Percentiles rank a stretch among this genome's conserved stretches.
phyloP scores from a whole-genome alignment of 2,888 invertebrate genomes.

The Hirtodrosophila alboralis region DNA sequence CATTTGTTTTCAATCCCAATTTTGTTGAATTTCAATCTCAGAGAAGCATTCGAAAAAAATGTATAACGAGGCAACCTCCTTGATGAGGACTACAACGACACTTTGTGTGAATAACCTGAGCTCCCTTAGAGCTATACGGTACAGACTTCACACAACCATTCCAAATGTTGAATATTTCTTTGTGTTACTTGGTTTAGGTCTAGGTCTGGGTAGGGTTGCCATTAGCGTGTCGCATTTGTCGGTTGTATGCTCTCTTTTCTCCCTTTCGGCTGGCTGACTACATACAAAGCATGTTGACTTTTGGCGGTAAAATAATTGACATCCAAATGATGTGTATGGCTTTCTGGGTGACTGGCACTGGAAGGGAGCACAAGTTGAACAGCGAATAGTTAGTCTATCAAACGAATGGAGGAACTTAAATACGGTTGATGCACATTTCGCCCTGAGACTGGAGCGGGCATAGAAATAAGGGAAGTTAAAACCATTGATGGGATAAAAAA shows the following conservation, averaged over 20 bases:
- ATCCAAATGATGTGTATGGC: constrained; percentile 46
- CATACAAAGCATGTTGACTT: constrained; percentile 40
- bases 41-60: constrained; percentile 2
- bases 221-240: background rate
- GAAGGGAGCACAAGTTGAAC: constrained; percentile 22
- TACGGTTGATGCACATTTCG: background rate
- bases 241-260: background rate
- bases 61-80: constrained; percentile 10
- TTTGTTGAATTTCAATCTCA: constrained; percentile 18
- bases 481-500: constrained; percentile 3
- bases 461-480: background rate
- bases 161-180: constrained; percentile 28
- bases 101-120: constrained; percentile 21
- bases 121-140: constrained; percentile 38
- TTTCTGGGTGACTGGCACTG: constrained; percentile 24
- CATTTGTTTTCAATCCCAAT: constrained; percentile 18
- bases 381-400: constrained; percentile 46
- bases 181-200: constrained; percentile 8
- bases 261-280: constrained; percentile 4
- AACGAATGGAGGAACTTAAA: constrained; percentile 13
- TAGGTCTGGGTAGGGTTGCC: constrained; percentile 7
- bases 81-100: background rate
- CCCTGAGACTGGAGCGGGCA: background rate
- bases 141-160: constrained; percentile 23
- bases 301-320: constrained; percentile 64